Percentiles rank a stretch among this genome's conserved stretches.
Conservation (phyloP, 1,140 invertebrate species). For the Drosophila sp. region DNA sequence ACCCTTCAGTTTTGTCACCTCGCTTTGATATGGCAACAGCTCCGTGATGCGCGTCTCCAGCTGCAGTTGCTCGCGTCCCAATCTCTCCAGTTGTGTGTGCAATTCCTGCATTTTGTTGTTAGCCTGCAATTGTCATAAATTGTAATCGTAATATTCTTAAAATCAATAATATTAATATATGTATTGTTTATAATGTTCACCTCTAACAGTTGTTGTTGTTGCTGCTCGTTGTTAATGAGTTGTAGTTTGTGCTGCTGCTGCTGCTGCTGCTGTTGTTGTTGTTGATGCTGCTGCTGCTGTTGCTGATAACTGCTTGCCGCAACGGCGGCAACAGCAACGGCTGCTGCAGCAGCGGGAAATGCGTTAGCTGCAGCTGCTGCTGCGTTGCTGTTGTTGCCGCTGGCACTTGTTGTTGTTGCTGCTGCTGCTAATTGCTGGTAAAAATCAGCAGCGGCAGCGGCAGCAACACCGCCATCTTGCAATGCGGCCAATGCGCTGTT, state of each 20-base stretch:
- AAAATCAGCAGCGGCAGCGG: constrained; percentile 70
- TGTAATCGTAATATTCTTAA: background rate
- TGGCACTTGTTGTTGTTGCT: constrained; percentile 46
- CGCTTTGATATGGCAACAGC: constrained; percentile 85
- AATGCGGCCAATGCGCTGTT: constrained; percentile 68
- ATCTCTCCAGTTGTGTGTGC: constrained; percentile 75
- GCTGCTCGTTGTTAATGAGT: constrained; percentile 79
- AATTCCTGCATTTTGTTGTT: constrained; percentile 84
- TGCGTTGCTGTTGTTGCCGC: constrained; percentile 42
- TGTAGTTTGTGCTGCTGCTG: constrained; percentile 51
- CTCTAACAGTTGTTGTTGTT: constrained; percentile 80
- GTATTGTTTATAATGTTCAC: constrained; percentile 30
- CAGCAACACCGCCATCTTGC: constrained; percentile 72
- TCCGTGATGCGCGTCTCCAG: constrained; percentile 86
- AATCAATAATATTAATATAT: background rate
- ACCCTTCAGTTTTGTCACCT: constrained; percentile 85
- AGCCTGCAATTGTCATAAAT: constrained; percentile 53
- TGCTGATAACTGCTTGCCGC: constrained; percentile 70
- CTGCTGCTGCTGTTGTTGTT: constrained; percentile 51
- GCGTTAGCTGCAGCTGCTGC: constrained; percentile 46
- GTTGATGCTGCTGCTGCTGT: constrained; percentile 67
- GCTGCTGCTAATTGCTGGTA: constrained; percentile 76
- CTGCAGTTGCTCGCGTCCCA: constrained; percentile 85
- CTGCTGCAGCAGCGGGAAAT: constrained; percentile 69
- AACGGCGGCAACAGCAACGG: constrained; percentile 62